Percentiles rank a stretch among this genome's conserved stretches.
Conservation (phyloP, 2,113 vertebrate genomes). For the Elgaria multicarinata region DNA sequence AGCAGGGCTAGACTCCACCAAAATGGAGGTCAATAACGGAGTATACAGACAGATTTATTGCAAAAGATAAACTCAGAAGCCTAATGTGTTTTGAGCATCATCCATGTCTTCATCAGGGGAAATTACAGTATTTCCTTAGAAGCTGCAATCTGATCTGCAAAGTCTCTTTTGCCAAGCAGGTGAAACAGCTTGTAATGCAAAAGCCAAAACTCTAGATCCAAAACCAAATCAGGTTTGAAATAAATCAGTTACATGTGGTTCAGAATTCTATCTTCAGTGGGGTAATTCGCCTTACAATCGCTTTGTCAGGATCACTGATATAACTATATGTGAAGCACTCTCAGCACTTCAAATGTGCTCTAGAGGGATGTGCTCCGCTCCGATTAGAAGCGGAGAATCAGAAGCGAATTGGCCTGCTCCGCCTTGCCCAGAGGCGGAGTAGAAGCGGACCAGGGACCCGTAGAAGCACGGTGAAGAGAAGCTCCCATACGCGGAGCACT, state of each 20-base stretch:
- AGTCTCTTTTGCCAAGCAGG: not conserved
- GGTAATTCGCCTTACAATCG: not conserved
- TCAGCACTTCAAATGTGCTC: not conserved
- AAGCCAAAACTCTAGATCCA: not conserved
- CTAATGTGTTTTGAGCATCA: not conserved
- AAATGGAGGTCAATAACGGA: not conserved
- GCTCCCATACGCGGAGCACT: no score
- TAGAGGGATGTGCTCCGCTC: no score
- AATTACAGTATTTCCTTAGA: not conserved
- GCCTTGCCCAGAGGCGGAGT: no score
- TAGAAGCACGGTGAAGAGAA: no score
- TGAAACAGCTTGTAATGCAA: not conserved
- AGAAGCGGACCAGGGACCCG: no score
- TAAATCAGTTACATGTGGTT: slow-evolving; percentile 6
- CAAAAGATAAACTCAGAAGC: not conserved
- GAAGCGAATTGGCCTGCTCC: no score
- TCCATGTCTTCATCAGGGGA: not conserved
- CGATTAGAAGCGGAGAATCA: no score
- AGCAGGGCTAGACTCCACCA: not conserved
- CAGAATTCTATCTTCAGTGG: not conserved
- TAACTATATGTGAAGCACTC: not conserved
- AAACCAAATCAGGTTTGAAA: not conserved
- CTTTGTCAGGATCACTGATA: not conserved
- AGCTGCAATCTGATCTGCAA: not conserved
- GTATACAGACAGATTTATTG: not conserved